These are phyloP conservation scores for Paedocypris micromegethes DNA, from an alignment of 2,797 vertebrate species.

Conservation along the genomic window DNA sequence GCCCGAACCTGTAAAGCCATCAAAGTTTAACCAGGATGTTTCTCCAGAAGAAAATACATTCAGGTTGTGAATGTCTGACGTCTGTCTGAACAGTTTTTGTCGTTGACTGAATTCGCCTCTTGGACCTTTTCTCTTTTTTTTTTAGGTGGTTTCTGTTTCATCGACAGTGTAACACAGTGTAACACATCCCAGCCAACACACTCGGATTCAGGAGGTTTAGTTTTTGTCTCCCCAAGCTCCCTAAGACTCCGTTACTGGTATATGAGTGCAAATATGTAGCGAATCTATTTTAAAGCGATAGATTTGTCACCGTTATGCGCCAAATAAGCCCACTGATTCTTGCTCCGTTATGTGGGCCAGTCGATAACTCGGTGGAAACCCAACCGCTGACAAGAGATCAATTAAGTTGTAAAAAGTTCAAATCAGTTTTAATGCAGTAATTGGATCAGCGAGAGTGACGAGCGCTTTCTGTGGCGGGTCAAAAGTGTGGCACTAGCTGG, in stretches of 20 bases:
- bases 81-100: too few relatives aligned
- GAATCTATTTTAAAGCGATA: too few relatives aligned
- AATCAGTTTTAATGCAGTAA: conserved; percentile 8
- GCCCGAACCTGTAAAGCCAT: conserved; percentile 48
- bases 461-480: conserved; percentile 18
- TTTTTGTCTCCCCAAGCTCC: too few relatives aligned
- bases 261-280: conserved; percentile 5
- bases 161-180: conserved; percentile 10
- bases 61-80: conserved; percentile 19
- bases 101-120: too few relatives aligned
- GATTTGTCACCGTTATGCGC: too few relatives aligned
- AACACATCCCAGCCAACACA: too few relatives aligned
- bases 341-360: conserved; percentile 7
- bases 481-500: conserved; percentile 5
- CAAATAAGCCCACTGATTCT: conserved; percentile 19
- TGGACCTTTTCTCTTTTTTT: too few relatives aligned
- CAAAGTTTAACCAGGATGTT: conserved; percentile 37
- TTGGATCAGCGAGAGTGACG: conserved; percentile 12
- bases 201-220: too few relatives aligned
- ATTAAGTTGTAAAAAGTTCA: conserved; percentile 27
- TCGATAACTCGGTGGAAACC: conserved; percentile 25
- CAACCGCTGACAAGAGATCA: conserved; percentile 26
- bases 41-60: conserved; percentile 34
- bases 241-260: background rate
- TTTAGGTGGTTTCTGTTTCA: conserved; percentile 18